Evolutionary conservation across 2,888 invertebrate species (phyloP), one percentile per base, ranked within the genome.

Genomic region (Troides helena): DNA sequence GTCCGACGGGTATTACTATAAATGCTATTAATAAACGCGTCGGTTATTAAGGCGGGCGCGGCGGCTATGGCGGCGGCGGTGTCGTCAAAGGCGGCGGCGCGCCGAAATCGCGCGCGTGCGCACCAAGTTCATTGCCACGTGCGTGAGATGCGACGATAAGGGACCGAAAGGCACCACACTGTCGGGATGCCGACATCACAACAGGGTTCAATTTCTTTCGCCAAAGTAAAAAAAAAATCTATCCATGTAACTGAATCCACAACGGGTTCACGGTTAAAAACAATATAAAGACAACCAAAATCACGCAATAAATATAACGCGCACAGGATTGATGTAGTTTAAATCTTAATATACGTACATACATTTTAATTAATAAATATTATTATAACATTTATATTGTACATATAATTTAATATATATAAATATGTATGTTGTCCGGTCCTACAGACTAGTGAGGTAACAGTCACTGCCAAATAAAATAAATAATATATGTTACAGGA

Each of bases 81-180:
- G 62, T 73, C 74, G 77, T 78, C 73, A 79, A 80, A 79, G 77
- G 69, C 70, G 65, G 67, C 68, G 65, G 67, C 72, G 67, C 69
- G 43, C 50, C 61, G 60, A 75, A 74, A 76, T 73, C 72, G 64
- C 71, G 61, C 56, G 65, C 69, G 69, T 65, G 75, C 78, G 74
- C 76, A 74, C 71, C 85, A 87, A 86, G 88, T 87, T 85, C 87
- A 87, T 82, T 87, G 87, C 80, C 87, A 71, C 77, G 80, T 79
- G 80, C 81, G 77, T 77, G 77, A 77, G 85, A 85, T 85, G 78
- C 74, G 73, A 73, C 78, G 86, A 87, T 87, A 85, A 80, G 77
- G 77, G 74, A 81, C 79, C 81, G 80, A 78, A 80, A 79, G 80
- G 72, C 68, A 69, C 67, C 71, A 73, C 72, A 69, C 69, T 62